Percentiles rank a stretch among this genome's conserved stretches.
Conservation (phyloP, 2,888 invertebrate genomes). For the Villa cingulata region DNA sequence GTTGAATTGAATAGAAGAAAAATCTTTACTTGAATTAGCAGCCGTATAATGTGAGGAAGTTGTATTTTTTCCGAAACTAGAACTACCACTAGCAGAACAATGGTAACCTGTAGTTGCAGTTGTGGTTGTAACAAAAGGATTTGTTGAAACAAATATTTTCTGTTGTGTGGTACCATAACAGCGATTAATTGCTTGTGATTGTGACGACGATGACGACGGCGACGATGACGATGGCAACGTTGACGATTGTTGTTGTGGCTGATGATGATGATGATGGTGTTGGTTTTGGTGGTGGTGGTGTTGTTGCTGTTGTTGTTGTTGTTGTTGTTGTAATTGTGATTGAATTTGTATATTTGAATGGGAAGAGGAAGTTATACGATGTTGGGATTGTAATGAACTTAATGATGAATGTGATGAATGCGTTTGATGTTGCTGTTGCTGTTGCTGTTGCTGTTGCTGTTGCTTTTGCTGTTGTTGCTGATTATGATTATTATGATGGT, state of each 20-base stretch:
- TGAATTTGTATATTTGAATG: constrained; percentile 21
- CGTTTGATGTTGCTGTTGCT: constrained; percentile 21
- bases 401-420: constrained; percentile 24
- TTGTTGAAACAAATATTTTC: constrained; percentile 36
- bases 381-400: no score
- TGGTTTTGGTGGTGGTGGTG: no score
- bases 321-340: neutral
- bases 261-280: no score
- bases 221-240: constrained; percentile 5
- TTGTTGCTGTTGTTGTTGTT: no score
- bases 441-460: constrained; percentile 19
- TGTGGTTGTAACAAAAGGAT: constrained; percentile 36
- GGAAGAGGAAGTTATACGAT: constrained; percentile 15
- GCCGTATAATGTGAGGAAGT: constrained; percentile 16
- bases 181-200: neutral
- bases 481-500: constrained; percentile 19
- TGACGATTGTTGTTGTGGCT: no score
- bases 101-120: constrained; percentile 27
- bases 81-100: constrained; percentile 26
- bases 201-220: constrained; percentile 3
- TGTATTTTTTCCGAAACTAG: constrained; percentile 18
- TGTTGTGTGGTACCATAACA: constrained; percentile 20
- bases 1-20: neutral
- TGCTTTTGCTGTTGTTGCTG: constrained; percentile 22
- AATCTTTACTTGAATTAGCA: constrained; percentile 19